Evolutionary conservation across 2,888 invertebrate species (phyloP), one percentile per base, ranked within the genome.

Genomic region (Eudemis profundana): DNA sequence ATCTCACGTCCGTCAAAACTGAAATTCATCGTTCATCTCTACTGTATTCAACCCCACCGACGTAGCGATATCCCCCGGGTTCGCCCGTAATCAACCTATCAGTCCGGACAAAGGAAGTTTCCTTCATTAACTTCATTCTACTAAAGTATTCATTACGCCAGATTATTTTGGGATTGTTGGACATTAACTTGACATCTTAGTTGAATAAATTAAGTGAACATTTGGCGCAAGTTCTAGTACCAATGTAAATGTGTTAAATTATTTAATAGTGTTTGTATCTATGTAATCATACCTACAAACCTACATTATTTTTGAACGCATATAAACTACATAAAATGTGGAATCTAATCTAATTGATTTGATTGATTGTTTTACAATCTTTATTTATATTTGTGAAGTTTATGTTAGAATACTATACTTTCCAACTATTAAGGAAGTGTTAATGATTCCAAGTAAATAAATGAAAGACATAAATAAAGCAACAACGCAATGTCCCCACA

Each of bases 61-160:
- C 56, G 15, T 49, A 49, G 56, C 62, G 14, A 17, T 74, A 76
- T 79, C 78, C 70, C 63, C 33, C 50, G 44, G 42, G 64, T 64
- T 33, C 59, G 56, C 49, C 42, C 64, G 82, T 86, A 87, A 88
- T 88, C 84, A 88, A 88, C 81, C 83, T 80, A 88, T 87, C 83
- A 79, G 78, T 71, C 70, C 73, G 77, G 75, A 89, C 89, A 90
- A 89, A 89, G 88, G 86, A 84, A 78, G 78, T 82, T 78, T 84
- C 83, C 84, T 89, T 89, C 85, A 90, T 90, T 88, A 89, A 84
- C 84, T 83, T 79, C 68, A 79, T 80, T 79, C 83, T 80, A 80
- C 80, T 89, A 84, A 87, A 90, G 89, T 89, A 90, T 90, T 89
- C 87, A 90, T 86, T 86, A 84, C 76, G 72, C 69, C 10, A 49